Conservation (phyloP, 2,888 invertebrate genomes). For the Liodrosophila aerea region DNA sequence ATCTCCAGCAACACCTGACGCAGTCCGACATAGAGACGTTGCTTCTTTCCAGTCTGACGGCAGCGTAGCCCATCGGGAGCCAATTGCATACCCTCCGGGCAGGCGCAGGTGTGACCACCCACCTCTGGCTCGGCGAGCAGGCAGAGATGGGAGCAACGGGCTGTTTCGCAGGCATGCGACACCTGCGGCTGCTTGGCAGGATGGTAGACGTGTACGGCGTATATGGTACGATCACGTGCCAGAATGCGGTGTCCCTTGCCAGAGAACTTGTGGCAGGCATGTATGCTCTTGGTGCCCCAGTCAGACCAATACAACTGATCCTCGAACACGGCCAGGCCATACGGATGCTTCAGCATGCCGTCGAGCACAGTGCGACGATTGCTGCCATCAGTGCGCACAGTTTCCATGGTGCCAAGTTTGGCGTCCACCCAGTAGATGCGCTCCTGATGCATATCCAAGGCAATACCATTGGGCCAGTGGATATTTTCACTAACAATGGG, state of each 20-base stretch:
- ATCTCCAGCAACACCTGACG: constrained; percentile 85
- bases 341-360: constrained; percentile 90
- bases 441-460: constrained; percentile 90
- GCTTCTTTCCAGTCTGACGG: constrained; percentile 82
- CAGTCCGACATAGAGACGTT: constrained; percentile 83
- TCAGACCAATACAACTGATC: constrained; percentile 95
- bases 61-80: constrained; percentile 84
- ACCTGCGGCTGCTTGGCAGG: constrained; percentile 84
- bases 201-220: constrained; percentile 89
- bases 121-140: constrained; percentile 85
- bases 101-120: constrained; percentile 86
- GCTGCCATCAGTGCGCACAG: constrained; percentile 86
- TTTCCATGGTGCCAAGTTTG: constrained; percentile 86
- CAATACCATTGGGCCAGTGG: constrained; percentile 92
- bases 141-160: constrained; percentile 90
- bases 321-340: constrained; percentile 93
- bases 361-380: constrained; percentile 85
- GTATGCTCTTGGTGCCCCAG: constrained; percentile 89
- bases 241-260: constrained; percentile 86
- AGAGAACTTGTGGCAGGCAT: constrained; percentile 90
- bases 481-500: constrained; percentile 86
- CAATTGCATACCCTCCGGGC: constrained; percentile 88
- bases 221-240: constrained; percentile 83
- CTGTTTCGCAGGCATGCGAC: constrained; percentile 85
- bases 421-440: constrained; percentile 96